Evolutionary conservation across 1,140 invertebrate species (phyloP), one percentile per base, ranked within the genome.

Genomic region (Diachasmimorpha longicaudata): DNA sequence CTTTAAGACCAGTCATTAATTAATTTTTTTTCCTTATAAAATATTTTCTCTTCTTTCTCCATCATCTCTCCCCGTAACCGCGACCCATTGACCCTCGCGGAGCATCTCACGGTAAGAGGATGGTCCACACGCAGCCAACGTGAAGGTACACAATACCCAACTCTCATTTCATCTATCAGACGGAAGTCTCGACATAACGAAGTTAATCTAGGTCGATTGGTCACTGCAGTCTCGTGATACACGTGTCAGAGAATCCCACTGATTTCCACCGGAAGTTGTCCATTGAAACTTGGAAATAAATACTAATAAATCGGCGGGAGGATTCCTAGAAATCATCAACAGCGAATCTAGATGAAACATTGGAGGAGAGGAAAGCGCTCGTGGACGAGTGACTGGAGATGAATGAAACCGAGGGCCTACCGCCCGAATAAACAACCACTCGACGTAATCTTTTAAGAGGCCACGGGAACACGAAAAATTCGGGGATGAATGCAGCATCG

Each of bases 161-260:
- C 39, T 31, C 70, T 71, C 23, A 48, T 71, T 71, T 48, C 42
- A 31, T 48, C n/a, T 23, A 71, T 46, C 76, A 75, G 68, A 79
- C 78, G 77, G 78, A 79, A 72, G 79, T 73, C 72, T 68, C 70
- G 37, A 77, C 78, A 78, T 77, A 83, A 82, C 79, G 80, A 82
- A 80, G 81, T 76, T 79, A 80, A 85, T 81, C 77, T 83, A 78
- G 82, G 82, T 85, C 80, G 83, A 83, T 84, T 81, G 82, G 76
- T 84, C 82, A 84, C 84, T 84, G 81, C 72, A 63, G 58, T 63
- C 58, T 63, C 58, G 14, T 31, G 58, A 25, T 25, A 63, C 58
- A 63, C 67, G 58, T 63, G 58, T 63, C 58, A 25, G 58, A 58
- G 52, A 16, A 25, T 13, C 58, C 19, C 23, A 63, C 58, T 63